Evolutionary conservation across 2,113 vertebrate species (phyloP), one percentile per base, ranked within the genome.

Genomic region (Paramormyrops kingsleyae): DNA sequence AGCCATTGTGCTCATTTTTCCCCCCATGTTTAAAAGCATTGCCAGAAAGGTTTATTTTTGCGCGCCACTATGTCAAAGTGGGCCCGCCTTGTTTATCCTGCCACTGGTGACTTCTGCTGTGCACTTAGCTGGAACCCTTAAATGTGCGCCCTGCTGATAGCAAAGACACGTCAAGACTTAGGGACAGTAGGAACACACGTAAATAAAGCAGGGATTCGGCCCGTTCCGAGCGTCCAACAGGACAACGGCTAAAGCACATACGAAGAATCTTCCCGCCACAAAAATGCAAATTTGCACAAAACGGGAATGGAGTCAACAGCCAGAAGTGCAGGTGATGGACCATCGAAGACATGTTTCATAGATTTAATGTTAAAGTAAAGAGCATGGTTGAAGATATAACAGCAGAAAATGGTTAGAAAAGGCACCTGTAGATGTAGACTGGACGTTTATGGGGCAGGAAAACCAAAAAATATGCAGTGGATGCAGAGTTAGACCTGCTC

Each of bases 21-120:
- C 35, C 66, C 74, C 50, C n/a, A 53, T 87, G 85, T 53, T 39
- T 87, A 49, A 87, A 53, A 87, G 50, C 50, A 53, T 70, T 35
- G 50, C 85, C 85, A 87, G 83, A 84, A 84, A n/a, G 50, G 85
- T 53, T 87, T 87, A 87, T 87, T 56, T 87, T 56, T 56, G 85
- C 31, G 0, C 5, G 24, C 50, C 31, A 24, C 12, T 19, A 56
- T 21, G 49, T 27, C n/a, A 87, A 53, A 39, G 27, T 53, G 19
- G 50, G 85, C 13, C 27, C 15, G 10, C 31, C 85, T 56, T 87
- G 47, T 52, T 31, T 87, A 53, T 56, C 1, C 85, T 19, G 83
- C 3, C 21, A 46, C 44, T 5, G 21, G 8, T 2, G 39, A 42
- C 83, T 10, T 39, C 10, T 8, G 85, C n/a, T 42, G n/a, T 35